Conservation (phyloP, 2,888 invertebrate species). For the Patella ulyssiponensis region DNA sequence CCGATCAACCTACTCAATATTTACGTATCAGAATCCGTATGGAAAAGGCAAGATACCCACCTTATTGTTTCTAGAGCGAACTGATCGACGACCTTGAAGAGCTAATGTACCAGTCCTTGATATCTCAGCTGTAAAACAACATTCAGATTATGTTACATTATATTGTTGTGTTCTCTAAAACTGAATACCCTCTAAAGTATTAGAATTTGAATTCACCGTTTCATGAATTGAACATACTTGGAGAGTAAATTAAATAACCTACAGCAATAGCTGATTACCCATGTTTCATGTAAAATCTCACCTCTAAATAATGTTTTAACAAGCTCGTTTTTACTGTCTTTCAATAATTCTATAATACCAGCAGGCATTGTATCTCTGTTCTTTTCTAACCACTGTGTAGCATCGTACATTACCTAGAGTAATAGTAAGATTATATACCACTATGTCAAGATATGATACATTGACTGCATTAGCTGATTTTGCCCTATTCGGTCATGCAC, state of each 20-base stretch:
- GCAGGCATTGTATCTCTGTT: conserved; percentile 69
- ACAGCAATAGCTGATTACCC: neutral
- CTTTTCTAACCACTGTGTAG: conserved; percentile 67
- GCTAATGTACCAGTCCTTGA: conserved; percentile 66
- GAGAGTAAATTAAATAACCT: conserved; percentile 8
- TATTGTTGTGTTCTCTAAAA: no score
- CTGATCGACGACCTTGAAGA: conserved; percentile 55
- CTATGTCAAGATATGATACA: no score
- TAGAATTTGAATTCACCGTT: neutral
- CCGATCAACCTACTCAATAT: no score
- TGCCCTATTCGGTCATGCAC: no score
- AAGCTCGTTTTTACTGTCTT: conserved; percentile 60
- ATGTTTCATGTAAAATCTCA: no score
- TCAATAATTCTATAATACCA: conserved; percentile 64
- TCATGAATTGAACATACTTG: neutral
- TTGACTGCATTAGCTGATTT: no score
- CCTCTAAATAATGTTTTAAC: conserved; percentile 66
- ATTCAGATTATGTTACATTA: neutral
- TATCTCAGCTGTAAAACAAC: conserved; percentile 53
- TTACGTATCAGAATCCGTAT: no score
- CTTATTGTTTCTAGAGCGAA: neutral
- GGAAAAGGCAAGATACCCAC: neutral
- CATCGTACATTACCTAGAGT: conserved; percentile 62
- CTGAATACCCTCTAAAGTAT: neutral
- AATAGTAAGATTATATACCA: neutral